A percentile compares a stretch with the other conserved stretches of the same genome.
These are phyloP conservation scores for Mormyrus proboscirostris DNA, from an alignment of 2,797 vertebrate species.

Conservation along the genomic window DNA sequence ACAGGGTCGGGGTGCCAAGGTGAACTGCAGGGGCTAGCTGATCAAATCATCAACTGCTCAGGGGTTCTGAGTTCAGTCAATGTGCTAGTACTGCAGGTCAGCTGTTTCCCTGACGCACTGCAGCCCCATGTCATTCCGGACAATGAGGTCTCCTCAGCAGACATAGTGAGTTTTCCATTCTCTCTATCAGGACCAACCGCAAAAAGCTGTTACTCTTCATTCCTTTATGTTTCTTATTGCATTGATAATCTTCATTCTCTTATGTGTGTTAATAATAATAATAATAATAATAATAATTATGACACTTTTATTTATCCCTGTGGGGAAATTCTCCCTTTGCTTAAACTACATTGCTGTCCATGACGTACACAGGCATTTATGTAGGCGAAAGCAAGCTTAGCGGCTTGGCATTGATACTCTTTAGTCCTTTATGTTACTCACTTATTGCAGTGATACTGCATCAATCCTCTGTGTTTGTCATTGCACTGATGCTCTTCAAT, in stretches of 20 bases:
- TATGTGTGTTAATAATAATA: background rate
- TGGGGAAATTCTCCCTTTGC: background rate
- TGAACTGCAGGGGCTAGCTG: constrained; percentile 87
- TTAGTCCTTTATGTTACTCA: background rate
- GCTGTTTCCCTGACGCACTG: constrained; percentile 85
- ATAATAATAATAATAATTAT: background rate
- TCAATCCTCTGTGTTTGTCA: background rate
- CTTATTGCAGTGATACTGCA: background rate
- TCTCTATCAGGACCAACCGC: background rate
- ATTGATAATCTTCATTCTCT: background rate
- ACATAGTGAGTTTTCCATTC: constrained; percentile 30
- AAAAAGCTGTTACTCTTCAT: too few species aligned
- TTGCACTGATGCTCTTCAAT: background rate
- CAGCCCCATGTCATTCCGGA: constrained; percentile 84
- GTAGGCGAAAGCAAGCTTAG: background rate
- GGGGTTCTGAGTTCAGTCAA: constrained; percentile 91
- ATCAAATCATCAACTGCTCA: constrained; percentile 89
- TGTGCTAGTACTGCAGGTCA: constrained; percentile 94
- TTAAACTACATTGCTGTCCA: background rate
- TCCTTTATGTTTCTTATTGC: background rate
- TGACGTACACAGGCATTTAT: background rate
- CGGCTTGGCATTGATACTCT: background rate
- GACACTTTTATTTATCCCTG: background rate
- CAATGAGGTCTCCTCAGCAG: constrained; percentile 81
- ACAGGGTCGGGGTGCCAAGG: constrained; percentile 85